Conservation (phyloP, 2,888 invertebrate species). For the Cephus rjabovi region DNA sequence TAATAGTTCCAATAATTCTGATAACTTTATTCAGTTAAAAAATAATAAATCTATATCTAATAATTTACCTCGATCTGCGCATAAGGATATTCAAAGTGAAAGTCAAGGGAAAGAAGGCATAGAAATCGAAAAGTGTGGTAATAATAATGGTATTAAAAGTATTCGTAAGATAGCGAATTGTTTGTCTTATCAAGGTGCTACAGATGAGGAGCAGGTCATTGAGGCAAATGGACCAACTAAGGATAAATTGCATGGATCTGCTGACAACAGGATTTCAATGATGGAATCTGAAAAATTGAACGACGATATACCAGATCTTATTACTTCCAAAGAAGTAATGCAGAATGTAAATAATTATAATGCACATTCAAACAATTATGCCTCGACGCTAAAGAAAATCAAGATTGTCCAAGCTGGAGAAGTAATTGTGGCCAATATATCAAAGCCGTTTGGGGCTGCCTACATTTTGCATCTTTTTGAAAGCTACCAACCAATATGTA, state of each 20-base stretch:
- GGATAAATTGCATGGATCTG: neutral
- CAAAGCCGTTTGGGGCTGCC: conserved; percentile 30
- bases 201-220: neutral
- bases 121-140: neutral
- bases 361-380: neutral
- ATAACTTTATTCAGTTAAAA: neutral
- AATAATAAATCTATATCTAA: neutral
- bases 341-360: neutral
- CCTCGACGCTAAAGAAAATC: neutral
- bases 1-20: neutral
- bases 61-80: neutral
- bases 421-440: conserved; percentile 55
- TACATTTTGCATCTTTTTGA: conserved; percentile 53
- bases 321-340: neutral
- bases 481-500: conserved; percentile 45
- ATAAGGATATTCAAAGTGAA: neutral
- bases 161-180: neutral
- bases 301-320: conserved; percentile 16
- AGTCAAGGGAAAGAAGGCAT: neutral
- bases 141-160: neutral
- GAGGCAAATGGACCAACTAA: neutral
- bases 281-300: neutral
- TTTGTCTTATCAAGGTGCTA: neutral
- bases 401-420: conserved; percentile 36
- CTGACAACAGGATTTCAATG: neutral